Evolutionary conservation across 2,113 vertebrate species (phyloP), one percentile per base, ranked within the genome.

Genomic region (Agelaius tricolor): DNA sequence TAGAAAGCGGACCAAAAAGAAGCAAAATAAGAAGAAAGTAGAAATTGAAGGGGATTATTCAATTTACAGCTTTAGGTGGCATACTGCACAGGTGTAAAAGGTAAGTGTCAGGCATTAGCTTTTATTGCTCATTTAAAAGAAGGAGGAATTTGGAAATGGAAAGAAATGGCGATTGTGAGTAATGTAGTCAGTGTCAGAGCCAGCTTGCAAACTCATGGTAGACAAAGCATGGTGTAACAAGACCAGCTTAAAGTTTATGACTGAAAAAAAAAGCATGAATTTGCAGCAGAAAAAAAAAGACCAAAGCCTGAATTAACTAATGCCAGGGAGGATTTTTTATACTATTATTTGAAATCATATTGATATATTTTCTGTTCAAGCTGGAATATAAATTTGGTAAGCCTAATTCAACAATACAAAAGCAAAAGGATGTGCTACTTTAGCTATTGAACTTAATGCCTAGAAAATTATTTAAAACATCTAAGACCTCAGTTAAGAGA

Each of bases 61-160:
- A 21, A 84, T 86, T 90, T 81, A 67, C 28, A 86, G 46, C 46
- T 92, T 79, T 62, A 44, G 37, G n/a, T 84, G 66, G 62, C 39
- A 5, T 66, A 33, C 16, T 77, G 31, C 37, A 63, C 37, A 71
- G 43, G 57, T 92, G 23, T 84, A 62, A 87, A 91, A 76, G 54
- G n/a, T 49, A 91, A 95, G 92, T 80, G 71, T 33, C 20, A 87
- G 39, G 26, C 49, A 77, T 68, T 69, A 80, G 17, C 10, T 80
- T 90, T 93, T 93, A 83, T 30, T 74, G 67, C n/a, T 90, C 82
- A 43, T 90, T 95, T 93, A 80, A 84, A 37, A 66, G 63, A 66
- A 84, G 43, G 66, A 86, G 62, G 33, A 66, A 83, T 46, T 71
- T 73, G 46, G 51, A 93, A 95, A 84, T 43, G 20, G 59, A 71